A percentile compares a stretch with the other conserved stretches of the same genome.
These are phyloP conservation scores for Spongilla lacustris DNA, from an alignment of 37 sponge, comb jelly and placozoan species.

Conservation along the genomic window DNA sequence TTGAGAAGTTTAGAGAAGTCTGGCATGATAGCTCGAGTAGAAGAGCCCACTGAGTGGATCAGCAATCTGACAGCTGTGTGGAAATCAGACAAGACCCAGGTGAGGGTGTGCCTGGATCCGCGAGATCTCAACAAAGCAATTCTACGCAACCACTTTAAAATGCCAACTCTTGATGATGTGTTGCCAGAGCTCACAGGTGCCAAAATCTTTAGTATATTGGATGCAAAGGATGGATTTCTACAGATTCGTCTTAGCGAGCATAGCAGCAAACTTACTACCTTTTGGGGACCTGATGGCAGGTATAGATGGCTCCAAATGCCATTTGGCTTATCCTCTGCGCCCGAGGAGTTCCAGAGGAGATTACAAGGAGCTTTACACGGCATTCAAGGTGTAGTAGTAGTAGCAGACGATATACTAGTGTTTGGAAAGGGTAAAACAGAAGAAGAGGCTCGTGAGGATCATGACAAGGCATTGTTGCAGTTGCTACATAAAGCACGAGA, in stretches of 20 bases:
- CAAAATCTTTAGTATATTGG: slow-evolving; percentile 1
- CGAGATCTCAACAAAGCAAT: slow-evolving; percentile 53
- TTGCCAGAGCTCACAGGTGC: slow-evolving; percentile 11
- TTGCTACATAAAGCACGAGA: slow-evolving; percentile 11
- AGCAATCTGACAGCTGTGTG: slow-evolving; percentile 16
- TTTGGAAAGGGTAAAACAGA: slow-evolving; percentile 20
- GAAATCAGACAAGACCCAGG: slow-evolving; percentile 22
- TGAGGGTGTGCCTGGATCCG: slow-evolving; percentile 60
- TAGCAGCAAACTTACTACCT: slow-evolving; percentile 21
- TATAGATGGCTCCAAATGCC: slow-evolving; percentile 23
- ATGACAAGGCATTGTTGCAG: slow-evolving; percentile 3
- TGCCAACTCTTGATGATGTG: slow-evolving; percentile 39
- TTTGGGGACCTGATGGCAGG: slow-evolving; percentile 27
- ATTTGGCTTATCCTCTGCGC: slow-evolving; percentile 36
- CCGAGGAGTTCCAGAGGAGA: slow-evolving; percentile 28
- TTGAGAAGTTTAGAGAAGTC: slow-evolving; percentile 9
- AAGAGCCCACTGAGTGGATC: slow-evolving; percentile 54
- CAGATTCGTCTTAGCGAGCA: slow-evolving; percentile 16
- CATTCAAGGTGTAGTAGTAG: slow-evolving; percentile 23
- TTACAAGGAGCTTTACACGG: slow-evolving; percentile 9
- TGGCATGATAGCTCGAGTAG: slow-evolving; percentile 28
- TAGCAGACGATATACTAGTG: slow-evolving; percentile 43
- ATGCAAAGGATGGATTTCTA: slow-evolving; percentile 29
- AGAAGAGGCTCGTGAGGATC: not conserved
- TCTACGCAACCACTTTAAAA: slow-evolving; percentile 14